These are phyloP conservation scores for Vultur gryphus DNA, from an alignment of 2,797 vertebrate genomes.

Conservation along the genomic window DNA sequence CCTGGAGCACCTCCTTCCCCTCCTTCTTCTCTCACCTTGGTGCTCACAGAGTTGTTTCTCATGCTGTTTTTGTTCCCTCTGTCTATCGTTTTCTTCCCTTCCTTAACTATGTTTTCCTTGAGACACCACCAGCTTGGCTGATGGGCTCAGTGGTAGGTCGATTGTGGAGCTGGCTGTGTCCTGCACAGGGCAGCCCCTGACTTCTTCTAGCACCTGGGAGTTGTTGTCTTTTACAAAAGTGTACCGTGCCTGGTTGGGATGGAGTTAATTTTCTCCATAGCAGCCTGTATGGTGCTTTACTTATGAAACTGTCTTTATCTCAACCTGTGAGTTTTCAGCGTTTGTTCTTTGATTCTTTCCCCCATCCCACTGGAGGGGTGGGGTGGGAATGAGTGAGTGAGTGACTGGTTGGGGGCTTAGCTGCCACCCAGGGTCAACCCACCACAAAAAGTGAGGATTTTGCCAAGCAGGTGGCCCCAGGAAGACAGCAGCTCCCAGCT, in stretches of 20 bases:
- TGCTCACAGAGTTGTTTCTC: not conserved
- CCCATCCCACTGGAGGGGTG: no score
- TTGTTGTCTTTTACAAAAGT: not conserved
- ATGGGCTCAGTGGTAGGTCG: not conserved
- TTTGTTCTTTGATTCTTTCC: not conserved
- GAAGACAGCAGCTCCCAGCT: not conserved
- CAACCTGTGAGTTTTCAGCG: not conserved
- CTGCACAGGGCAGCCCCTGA: not conserved
- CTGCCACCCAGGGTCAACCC: not conserved
- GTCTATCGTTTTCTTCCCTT: fast-evolving
- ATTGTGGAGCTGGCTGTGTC: not conserved
- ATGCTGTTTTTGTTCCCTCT: not conserved
- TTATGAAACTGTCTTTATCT: not conserved
- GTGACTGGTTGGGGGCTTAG: not conserved
- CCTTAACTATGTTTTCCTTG: not conserved
- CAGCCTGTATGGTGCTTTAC: not conserved
- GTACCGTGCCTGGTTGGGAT: not conserved
- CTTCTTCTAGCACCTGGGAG: not conserved
- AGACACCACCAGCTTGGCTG: not conserved
- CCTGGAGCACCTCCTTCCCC: not conserved
- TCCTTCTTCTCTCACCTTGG: not conserved
- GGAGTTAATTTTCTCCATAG: not conserved
- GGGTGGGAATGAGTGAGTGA: not conserved
- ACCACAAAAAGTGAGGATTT: not conserved
- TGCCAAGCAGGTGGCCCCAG: not conserved